phyloP scores from a whole-genome alignment of 2,797 vertebrate species.

The Todus mexicanus region DNA sequence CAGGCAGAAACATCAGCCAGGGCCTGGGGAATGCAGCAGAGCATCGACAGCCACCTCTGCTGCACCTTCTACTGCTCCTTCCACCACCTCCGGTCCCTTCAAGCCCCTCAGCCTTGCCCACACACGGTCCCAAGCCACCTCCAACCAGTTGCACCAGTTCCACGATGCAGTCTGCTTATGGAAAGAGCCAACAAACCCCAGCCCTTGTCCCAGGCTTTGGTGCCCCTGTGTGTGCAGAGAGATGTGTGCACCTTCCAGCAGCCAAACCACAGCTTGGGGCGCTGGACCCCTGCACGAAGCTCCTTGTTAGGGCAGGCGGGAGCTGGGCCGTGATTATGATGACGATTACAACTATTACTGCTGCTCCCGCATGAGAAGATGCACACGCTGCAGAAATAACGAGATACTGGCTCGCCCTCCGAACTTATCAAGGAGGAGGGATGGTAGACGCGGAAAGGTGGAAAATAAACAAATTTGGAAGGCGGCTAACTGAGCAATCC shows the following conservation, averaged over 20 bases:
- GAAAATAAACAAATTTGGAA: slow-evolving; percentile 2
- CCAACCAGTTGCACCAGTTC: accelerated
- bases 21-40: neutral
- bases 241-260: neutral
- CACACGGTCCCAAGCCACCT: neutral
- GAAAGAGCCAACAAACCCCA: neutral
- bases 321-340: neutral
- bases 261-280: neutral
- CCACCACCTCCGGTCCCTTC: too few species aligned
- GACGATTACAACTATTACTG: neutral
- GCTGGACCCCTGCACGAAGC: neutral
- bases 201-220: neutral
- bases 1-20: neutral
- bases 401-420: neutral
- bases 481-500: neutral
- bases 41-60: accelerated
- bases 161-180: accelerated
- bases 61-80: neutral
- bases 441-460: neutral
- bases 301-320: accelerated
- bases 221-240: too few species aligned
- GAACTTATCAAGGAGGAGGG: neutral
- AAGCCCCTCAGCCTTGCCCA: accelerated
- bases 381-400: neutral
- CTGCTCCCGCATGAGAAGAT: neutral